Conservation (phyloP, 2,888 invertebrate genomes). For the Tenthredo mesomela region DNA sequence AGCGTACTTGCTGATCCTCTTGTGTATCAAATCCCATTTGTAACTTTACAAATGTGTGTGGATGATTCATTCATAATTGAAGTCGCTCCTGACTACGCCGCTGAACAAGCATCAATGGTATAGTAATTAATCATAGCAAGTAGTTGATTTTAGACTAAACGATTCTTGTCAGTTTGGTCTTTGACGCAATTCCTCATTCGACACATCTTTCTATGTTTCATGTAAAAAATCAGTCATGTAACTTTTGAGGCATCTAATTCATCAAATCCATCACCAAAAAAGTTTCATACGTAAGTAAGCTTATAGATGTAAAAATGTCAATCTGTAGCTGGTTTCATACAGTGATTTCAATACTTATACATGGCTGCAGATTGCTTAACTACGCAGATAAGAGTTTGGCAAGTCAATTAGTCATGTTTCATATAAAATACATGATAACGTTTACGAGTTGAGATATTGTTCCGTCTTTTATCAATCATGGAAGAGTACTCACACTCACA, state of each 20-base stretch:
- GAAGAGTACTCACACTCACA: neutral
- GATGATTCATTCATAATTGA: constrained; percentile 68
- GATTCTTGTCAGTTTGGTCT: neutral
- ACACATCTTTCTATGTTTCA: constrained; percentile 39
- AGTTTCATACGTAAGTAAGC: constrained; percentile 10
- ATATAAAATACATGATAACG: neutral
- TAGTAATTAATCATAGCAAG: neutral
- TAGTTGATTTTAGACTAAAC: neutral
- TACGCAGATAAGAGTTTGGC: neutral
- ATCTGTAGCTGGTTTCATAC: neutral
- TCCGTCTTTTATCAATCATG: neutral
- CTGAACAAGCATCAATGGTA: constrained; percentile 26
- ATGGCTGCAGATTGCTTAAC: neutral
- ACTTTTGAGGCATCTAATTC: constrained; percentile 22
- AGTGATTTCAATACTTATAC: neutral
- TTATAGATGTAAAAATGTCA: constrained; percentile 1
- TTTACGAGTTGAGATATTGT: neutral
- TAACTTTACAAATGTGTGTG: constrained; percentile 71
- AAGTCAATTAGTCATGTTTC: neutral
- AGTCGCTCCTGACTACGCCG: constrained; percentile 53
- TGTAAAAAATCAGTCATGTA: constrained; percentile 43
- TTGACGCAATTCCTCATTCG: neutral
- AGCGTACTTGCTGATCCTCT: constrained; percentile 18
- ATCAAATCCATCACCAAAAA: constrained; percentile 25
- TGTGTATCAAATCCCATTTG: constrained; percentile 60